Conservation (phyloP, 2,888 invertebrate species). For the Cheilosia scutellata region DNA sequence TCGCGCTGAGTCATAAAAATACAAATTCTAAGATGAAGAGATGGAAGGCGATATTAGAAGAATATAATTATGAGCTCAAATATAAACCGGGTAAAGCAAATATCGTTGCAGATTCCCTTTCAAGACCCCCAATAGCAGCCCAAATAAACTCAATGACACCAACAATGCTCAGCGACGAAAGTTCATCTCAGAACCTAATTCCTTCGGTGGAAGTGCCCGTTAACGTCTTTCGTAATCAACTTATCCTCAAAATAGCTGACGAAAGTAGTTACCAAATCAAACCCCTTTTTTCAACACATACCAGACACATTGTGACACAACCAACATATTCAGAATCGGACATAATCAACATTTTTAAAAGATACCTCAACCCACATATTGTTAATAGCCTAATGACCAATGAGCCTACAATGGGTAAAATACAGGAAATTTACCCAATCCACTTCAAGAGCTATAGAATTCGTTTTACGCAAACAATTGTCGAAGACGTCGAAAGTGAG, state of each 20-base stretch:
- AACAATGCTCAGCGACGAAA: slow-evolving; percentile 43
- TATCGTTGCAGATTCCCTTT: slow-evolving; percentile 26
- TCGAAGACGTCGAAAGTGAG: slow-evolving; percentile 38
- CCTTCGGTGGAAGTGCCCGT: slow-evolving; percentile 30
- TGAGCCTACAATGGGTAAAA: slow-evolving; percentile 49
- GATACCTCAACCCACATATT: slow-evolving; percentile 46
- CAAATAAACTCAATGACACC: slow-evolving; percentile 25
- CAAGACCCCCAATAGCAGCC: slow-evolving; percentile 6
- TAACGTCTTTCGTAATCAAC: slow-evolving; percentile 47
- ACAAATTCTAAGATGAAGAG: slow-evolving; percentile 35
- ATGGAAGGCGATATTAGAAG: slow-evolving; percentile 31
- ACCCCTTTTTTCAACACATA: neutral
- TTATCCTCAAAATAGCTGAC: slow-evolving; percentile 28
- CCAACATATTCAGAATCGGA: slow-evolving; percentile 13
- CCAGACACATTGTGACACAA: slow-evolving; percentile 30
- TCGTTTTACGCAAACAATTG: slow-evolving; percentile 36
- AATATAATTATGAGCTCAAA: slow-evolving; percentile 24
- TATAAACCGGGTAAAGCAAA: slow-evolving; percentile 26
- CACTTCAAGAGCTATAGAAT: slow-evolving; percentile 45
- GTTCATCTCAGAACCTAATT: slow-evolving; percentile 44
- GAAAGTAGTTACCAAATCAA: slow-evolving; percentile 10
- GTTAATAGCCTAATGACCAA: slow-evolving; percentile 46
- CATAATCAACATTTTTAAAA: slow-evolving; percentile 41
- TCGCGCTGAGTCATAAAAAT: slow-evolving; percentile 30
- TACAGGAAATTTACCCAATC: slow-evolving; percentile 46